Base-by-base conservation (phyloP, 2,113 vertebrate species). In the Urocynchramus pylzowi region DNA sequence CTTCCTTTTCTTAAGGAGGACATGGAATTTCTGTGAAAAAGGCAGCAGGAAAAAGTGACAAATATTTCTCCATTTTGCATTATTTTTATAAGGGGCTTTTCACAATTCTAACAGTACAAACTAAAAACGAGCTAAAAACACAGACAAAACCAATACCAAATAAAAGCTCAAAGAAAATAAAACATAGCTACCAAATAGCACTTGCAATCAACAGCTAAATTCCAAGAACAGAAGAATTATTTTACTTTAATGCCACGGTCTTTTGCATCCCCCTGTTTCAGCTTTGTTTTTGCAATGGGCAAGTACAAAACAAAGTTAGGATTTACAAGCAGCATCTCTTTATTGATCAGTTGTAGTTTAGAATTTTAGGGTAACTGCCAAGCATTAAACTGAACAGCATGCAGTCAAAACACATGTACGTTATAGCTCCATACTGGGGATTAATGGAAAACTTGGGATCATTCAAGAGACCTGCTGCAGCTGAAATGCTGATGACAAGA, bases 21-120 rank as follows among this genome's bases (percentile, higher is more conserved):
- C 99, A 99, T 98, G 17, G 99, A 99, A 95, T 99, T 99, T 96
- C 99, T 99, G 94, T 69, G 33, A 77, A 91, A 89, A 71, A 88
- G 28, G 57, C 26, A 78, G 45, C 26, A 92, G 23, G 33, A 35
- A 73, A 70, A 49, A 79, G 24, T 24, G 33, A 86, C 35, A 31
- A 57, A 33, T 18, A 78, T 23, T 52, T 45, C 31, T 69, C 33
- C 28, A 16, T 30, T 85, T 53, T 50, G 26, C 11, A 23, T 28
- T 82, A 6, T 35, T 67, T 79, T 77, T 50, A 47, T 27, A 39
- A 83, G 54, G 44, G 12, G 19, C 17, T 64, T 71, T 85, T 85
- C 63, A 64, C 47, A 64, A 33, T 13, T 53, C 44, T 49, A 85
- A 74, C 57, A 70, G 7, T 19, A 9, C 74, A 69, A 82, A 89